These are phyloP conservation scores for Sebastes kiyomatsui DNA, from an alignment of 2,797 vertebrate species.

Conservation along the genomic window DNA sequence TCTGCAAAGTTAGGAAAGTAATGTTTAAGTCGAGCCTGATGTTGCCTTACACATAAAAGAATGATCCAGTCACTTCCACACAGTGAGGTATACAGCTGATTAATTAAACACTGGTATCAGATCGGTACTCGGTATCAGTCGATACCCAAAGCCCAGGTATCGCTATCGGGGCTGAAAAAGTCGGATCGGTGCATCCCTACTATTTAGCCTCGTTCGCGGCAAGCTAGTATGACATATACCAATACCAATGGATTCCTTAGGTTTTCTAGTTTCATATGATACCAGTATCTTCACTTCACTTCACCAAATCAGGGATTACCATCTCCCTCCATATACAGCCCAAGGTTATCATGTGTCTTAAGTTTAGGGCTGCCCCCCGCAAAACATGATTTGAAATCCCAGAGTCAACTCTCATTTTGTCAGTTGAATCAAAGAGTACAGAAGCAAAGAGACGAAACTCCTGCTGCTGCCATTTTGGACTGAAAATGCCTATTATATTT, in stretches of 20 bases:
- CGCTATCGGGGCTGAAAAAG: background rate
- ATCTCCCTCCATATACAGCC: background rate
- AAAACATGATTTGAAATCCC: too few relatives aligned
- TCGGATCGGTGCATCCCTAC: background rate
- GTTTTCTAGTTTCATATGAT: too few relatives aligned
- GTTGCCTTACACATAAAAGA: slow-evolving; percentile 1
- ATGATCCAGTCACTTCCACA: background rate
- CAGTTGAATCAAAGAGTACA: too few relatives aligned
- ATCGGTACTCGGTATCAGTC: background rate
- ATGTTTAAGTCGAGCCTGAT: background rate
- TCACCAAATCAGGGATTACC: background rate
- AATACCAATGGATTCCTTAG: background rate
- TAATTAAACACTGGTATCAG: background rate
- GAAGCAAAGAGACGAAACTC: too few relatives aligned
- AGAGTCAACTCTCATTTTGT: too few relatives aligned
- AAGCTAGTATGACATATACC: too few relatives aligned
- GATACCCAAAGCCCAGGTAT: background rate
- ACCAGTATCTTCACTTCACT: background rate
- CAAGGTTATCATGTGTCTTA: too few relatives aligned
- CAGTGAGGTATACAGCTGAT: slow-evolving; percentile 3
- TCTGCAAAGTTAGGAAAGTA: background rate
- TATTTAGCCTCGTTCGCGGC: too few relatives aligned
- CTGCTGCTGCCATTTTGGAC: background rate
- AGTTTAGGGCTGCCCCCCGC: too few relatives aligned
- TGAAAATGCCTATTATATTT: background rate